phyloP scores from a whole-genome alignment of 2,113 vertebrate genomes.

The Brienomyrus brachyistius region DNA sequence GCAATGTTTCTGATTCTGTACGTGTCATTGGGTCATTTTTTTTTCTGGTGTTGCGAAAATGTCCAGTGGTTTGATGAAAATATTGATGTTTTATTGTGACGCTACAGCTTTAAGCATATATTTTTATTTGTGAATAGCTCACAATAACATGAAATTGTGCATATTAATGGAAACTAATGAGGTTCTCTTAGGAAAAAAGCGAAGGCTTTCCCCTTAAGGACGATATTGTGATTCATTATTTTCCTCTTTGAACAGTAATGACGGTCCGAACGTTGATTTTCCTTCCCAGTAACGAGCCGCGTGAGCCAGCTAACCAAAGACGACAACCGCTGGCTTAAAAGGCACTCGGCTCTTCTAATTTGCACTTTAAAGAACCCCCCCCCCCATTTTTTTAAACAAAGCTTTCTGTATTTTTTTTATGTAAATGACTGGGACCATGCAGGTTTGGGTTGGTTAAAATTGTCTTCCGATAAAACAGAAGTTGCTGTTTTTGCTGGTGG shows the following conservation, averaged over 20 bases:
- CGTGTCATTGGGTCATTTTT: background rate
- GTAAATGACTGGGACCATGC: background rate
- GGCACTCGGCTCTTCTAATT: background rate
- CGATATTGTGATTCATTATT: conserved; percentile 5
- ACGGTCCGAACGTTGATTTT: background rate
- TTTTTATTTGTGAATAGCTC: background rate
- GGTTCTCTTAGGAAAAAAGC: background rate
- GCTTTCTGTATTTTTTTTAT: background rate
- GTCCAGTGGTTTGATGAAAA: background rate
- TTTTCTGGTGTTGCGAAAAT: background rate
- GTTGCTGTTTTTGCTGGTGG: background rate
- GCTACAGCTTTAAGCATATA: background rate
- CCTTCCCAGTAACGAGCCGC: background rate
- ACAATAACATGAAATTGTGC: background rate
- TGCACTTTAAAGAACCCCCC: background rate
- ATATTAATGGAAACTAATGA: background rate
- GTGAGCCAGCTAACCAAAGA: background rate
- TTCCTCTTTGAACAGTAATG: background rate
- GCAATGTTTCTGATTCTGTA: background rate
- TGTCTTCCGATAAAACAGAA: background rate
- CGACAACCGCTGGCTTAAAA: background rate
- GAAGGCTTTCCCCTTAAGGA: background rate
- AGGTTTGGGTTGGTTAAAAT: background rate
- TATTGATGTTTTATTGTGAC: background rate
- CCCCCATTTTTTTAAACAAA: background rate